A percentile compares a stretch with the other conserved stretches of the same genome.
Evolutionary conservation across 2,113 vertebrate genomes (phyloP).

Genomic region (Malurus alboscapulatus): DNA sequence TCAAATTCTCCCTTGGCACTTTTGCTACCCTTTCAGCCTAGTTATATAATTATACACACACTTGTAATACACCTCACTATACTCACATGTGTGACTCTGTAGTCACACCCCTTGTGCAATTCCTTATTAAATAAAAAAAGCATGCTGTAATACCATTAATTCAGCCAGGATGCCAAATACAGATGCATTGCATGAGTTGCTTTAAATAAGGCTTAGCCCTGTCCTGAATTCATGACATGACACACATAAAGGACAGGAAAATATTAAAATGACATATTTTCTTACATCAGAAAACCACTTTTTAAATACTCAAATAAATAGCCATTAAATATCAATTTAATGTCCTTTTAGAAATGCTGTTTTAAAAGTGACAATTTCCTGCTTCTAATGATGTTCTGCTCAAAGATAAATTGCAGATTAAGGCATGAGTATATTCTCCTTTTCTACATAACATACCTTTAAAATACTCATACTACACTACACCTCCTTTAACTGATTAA

Average conservation of each 20-base stretch:
- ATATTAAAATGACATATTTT: background rate
- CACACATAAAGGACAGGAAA: background rate
- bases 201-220: background rate
- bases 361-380: background rate
- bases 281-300: background rate
- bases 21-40: background rate
- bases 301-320: constrained; percentile 18
- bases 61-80: background rate
- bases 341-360: background rate
- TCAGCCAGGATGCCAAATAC: background rate
- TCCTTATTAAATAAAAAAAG: background rate
- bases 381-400: background rate
- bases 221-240: background rate
- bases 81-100: fast-evolving
- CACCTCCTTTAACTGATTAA: background rate
- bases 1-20: background rate
- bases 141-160: background rate
- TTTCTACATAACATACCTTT: background rate
- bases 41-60: background rate
- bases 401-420: background rate
- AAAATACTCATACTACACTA: background rate
- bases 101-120: background rate
- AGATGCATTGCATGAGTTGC: background rate
- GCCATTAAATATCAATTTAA: background rate
- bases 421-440: background rate